Conservation (phyloP, 2,113 vertebrate species). For the Aegithalos caudatus region DNA sequence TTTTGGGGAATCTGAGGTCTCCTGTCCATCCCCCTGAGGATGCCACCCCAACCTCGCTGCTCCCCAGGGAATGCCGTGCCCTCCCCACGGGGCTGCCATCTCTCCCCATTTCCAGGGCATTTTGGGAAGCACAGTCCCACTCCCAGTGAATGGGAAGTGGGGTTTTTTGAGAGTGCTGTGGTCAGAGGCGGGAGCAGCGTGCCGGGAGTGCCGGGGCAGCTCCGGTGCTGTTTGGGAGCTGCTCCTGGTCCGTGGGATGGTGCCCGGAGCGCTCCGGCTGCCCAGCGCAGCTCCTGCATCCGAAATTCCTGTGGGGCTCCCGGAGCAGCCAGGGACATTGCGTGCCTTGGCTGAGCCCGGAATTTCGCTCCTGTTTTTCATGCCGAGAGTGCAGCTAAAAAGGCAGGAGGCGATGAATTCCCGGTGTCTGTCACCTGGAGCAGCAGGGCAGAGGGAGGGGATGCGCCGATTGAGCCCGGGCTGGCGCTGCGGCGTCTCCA, state of each 20-base stretch:
- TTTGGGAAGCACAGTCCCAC: rapidly evolving
- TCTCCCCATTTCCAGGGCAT: not conserved
- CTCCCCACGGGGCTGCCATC: rapidly evolving
- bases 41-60: not conserved
- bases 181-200: not conserved
- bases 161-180: not conserved
- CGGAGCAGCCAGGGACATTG: too few species aligned
- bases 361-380: not conserved
- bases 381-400: not conserved
- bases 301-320: too few species aligned
- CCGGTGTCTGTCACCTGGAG: not conserved
- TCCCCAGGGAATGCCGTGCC: not conserved
- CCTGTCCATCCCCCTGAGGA: too few species aligned
- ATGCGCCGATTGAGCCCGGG: not conserved
- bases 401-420: not conserved
- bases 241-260: not conserved
- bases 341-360: not conserved
- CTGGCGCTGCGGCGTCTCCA: not conserved
- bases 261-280: not conserved
- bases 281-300: not conserved
- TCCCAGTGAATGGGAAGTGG: rapidly evolving
- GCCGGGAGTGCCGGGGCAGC: not conserved
- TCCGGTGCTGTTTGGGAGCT: too few species aligned
- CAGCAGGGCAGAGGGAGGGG: not conserved
- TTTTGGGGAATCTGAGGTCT: not conserved